These are phyloP conservation scores for Monopis laevigella DNA, from an alignment of 2,888 invertebrate genomes.

Conservation along the genomic window DNA sequence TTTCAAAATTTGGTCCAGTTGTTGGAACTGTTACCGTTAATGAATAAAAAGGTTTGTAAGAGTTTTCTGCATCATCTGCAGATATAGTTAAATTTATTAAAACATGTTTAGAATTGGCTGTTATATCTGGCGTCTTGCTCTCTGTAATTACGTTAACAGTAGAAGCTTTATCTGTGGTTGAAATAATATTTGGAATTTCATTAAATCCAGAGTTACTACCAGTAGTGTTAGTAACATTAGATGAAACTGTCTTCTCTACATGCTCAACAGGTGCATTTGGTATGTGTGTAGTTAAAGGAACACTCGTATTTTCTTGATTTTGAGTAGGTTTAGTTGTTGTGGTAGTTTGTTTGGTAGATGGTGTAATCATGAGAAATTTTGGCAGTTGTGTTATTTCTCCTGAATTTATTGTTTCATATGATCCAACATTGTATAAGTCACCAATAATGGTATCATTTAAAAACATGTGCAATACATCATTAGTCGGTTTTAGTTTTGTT, in stretches of 20 bases:
- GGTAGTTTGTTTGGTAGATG: not conserved
- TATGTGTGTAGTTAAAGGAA: constrained; percentile 28
- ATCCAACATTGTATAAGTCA: constrained; percentile 38
- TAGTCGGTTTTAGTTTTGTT: constrained; percentile 41
- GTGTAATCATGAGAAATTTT: constrained; percentile 10
- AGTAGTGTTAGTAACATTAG: constrained; percentile 30
- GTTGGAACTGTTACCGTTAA: constrained; percentile 84
- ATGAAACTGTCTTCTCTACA: constrained; percentile 32
- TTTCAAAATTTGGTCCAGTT: constrained; percentile 55
- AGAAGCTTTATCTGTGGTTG: constrained; percentile 24
- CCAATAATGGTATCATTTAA: constrained; percentile 38
- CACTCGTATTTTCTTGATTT: constrained; percentile 15
- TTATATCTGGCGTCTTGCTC: constrained; percentile 37
- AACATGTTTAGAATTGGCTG: constrained; percentile 68
- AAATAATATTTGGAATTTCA: constrained; percentile 29
- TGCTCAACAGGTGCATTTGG: constrained; percentile 34
- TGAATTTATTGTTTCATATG: constrained; percentile 31
- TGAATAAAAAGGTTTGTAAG: constrained; percentile 76
- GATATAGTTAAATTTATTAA: constrained; percentile 85
- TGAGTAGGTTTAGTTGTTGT: constrained; percentile 20
- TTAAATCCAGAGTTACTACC: constrained; percentile 7
- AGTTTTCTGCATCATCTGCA: constrained; percentile 65
- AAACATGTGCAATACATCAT: constrained; percentile 45
- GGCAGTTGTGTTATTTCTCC: constrained; percentile 21
- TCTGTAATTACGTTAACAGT: constrained; percentile 34